A percentile compares a stretch with the other conserved stretches of the same genome.
phyloP scores from a whole-genome alignment of 2,888 invertebrate genomes.

The Drosophila kambysellisi region DNA sequence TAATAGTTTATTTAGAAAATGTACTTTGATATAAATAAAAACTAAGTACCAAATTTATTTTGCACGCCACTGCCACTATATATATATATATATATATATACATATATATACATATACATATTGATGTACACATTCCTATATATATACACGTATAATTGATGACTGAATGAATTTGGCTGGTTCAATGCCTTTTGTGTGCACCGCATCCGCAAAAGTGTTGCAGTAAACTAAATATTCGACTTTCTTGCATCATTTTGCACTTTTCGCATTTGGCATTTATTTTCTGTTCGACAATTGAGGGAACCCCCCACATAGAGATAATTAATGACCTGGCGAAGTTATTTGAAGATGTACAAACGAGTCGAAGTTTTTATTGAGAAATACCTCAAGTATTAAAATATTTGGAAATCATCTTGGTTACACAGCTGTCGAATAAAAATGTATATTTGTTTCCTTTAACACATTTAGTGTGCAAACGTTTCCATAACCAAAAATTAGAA shows the following conservation, averaged over 20 bases:
- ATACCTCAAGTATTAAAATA: constrained; percentile 32
- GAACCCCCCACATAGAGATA: constrained; percentile 20
- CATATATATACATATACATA: background rate
- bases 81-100: background rate
- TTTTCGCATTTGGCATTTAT: constrained; percentile 32
- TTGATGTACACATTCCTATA: constrained; percentile 1
- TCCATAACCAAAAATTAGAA: constrained; percentile 26
- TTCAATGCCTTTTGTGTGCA: constrained; percentile 44
- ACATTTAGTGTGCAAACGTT: constrained; percentile 31
- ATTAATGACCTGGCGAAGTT: constrained; percentile 62
- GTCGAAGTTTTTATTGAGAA: constrained; percentile 41
- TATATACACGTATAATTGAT: constrained; percentile 51
- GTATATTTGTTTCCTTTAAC: constrained; percentile 28
- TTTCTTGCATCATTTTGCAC: constrained; percentile 32
- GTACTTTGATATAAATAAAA: background rate
- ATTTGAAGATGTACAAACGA: constrained; percentile 21
- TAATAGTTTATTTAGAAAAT: background rate
- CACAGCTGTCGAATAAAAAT: constrained; percentile 11
- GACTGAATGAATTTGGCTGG: constrained; percentile 25
- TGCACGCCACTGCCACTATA: background rate
- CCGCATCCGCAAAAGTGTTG: constrained; percentile 49
- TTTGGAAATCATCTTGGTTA: background rate
- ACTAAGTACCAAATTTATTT: background rate
- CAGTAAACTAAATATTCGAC: constrained; percentile 40
- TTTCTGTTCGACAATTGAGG: constrained; percentile 6